Base-by-base conservation (phyloP, 2,888 invertebrate species). In the Drosophila lutescens region DNA sequence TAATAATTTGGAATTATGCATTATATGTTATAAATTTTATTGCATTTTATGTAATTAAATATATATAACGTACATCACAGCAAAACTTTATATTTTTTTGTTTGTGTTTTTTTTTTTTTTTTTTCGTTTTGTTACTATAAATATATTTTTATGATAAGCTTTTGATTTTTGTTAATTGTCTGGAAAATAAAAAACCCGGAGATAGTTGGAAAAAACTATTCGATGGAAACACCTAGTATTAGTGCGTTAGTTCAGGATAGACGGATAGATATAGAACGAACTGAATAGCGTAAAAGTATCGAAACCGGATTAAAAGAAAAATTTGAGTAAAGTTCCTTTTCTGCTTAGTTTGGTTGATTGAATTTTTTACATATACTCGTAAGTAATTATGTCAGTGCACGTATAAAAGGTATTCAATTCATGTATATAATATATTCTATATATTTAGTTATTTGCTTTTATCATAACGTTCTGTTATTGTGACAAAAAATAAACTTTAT, bases 21-120 rank as follows among this genome's bases (percentile, higher is more conserved):
- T 73, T 77, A 78, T 67, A 65, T 67, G 49, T 73, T 79, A 77
- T 81, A 79, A 78, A 87, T 75, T 78, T 77, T 80, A 77, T 88
- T 86, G 86, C 80, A 88, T 86, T 89, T 76, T 79, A 81, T 86
- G 78, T 77, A 82, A 82, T 84, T 89, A 79, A 88, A 81, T 90
- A 84, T 89, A 88, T 91, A 90, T 89, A 91, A 91, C 91, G 90
- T 91, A 91, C 91, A 91, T 91, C 91, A 91, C 91, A 91, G 91
- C 91, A 91, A 90, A 91, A 91, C 84, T 91, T 90, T 91, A 88
- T 89, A 86, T 84, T 76, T 71, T 67, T 82, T 77, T 78, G 58
- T 67, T 72, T 59, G 69, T 75, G 74, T 75, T 76, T 72, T 68
- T 71, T 62, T 30, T 73, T 66, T 67, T 70, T 62, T 72, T 73